Conservation (phyloP, 2,113 vertebrate genomes). For the Halcyon senegalensis region DNA sequence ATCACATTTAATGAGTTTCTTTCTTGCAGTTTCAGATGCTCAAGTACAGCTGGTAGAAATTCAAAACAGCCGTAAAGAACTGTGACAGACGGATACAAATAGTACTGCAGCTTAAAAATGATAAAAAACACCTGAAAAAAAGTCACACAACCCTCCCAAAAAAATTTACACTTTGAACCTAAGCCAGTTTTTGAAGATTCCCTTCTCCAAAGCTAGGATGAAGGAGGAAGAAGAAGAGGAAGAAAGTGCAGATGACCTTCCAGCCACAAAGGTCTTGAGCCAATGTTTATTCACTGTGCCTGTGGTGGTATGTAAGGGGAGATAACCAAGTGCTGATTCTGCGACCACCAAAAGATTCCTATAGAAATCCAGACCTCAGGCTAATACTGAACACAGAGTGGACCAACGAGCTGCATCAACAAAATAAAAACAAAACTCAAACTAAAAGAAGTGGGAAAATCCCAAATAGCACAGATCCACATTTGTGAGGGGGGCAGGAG, state of each 20-base stretch:
- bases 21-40: slow-evolving; percentile 82
- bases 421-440: slow-evolving; percentile 67
- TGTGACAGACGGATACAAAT: slow-evolving; percentile 83
- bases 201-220: slow-evolving; percentile 74
- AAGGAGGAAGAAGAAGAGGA: slow-evolving; percentile 65
- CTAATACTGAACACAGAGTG: slow-evolving; percentile 82
- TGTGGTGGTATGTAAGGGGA: slow-evolving; percentile 45
- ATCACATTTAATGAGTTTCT: slow-evolving; percentile 84
- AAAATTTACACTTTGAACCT: slow-evolving; percentile 84
- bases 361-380: slow-evolving; percentile 74
- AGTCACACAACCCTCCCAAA: slow-evolving; percentile 75
- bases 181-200: slow-evolving; percentile 78
- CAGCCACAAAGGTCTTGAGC: slow-evolving; percentile 66
- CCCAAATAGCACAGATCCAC: slow-evolving; percentile 73
- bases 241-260: slow-evolving; percentile 72
- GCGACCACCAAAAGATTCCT: slow-evolving; percentile 62
- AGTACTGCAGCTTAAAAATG: slow-evolving; percentile 84
- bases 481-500: slow-evolving; percentile 61
- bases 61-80: slow-evolving; percentile 81
- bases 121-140: slow-evolving; percentile 81
- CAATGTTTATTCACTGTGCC: slow-evolving; percentile 62
- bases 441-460: slow-evolving; percentile 71
- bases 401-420: slow-evolving; percentile 69
- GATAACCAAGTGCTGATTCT: slow-evolving; percentile 63
- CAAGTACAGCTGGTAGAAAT: slow-evolving; percentile 83